A percentile compares a stretch with the other conserved stretches of the same genome.
Evolutionary conservation across 2,888 invertebrate species (phyloP).

Genomic region (Gryllus longicercus): DNA sequence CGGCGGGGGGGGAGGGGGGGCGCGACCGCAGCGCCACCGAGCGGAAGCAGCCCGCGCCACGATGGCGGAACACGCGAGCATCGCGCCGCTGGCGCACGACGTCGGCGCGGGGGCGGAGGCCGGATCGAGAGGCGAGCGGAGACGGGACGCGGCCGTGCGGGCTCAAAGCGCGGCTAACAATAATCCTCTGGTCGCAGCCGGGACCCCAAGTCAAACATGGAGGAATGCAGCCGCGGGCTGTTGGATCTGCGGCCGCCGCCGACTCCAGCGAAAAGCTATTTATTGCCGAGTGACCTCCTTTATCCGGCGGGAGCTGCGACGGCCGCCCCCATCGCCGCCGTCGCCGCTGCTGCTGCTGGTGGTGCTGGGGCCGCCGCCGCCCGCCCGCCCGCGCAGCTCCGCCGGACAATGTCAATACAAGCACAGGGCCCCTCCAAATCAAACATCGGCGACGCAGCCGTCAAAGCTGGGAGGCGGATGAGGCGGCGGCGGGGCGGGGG

Average conservation of each 20-base stretch:
- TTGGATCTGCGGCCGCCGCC: background rate
- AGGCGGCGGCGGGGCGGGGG: background rate
- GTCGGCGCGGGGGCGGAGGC: background rate
- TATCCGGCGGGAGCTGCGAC: background rate
- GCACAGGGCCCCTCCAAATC: background rate
- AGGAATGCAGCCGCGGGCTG: conserved; percentile 4
- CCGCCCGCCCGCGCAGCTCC: background rate
- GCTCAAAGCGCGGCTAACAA: conserved; percentile 8
- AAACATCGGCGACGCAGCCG: conserved; percentile 1
- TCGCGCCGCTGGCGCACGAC: background rate
- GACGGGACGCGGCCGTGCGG: background rate
- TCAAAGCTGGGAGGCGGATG: background rate
- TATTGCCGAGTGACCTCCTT: background rate
- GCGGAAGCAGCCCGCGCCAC: background rate
- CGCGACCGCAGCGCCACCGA: background rate
- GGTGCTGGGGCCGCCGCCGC: background rate
- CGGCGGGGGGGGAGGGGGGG: background rate
- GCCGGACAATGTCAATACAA: conserved; percentile 17
- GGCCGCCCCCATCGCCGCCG: background rate
- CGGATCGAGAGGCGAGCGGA: conserved; percentile 4
- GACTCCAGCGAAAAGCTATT: background rate
- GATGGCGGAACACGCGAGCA: background rate
- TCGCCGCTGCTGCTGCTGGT: background rate
- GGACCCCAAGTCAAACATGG: conserved; percentile 17
- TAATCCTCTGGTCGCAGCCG: background rate